A percentile compares a stretch with the other conserved stretches of the same genome.
Evolutionary conservation across 2,113 vertebrate genomes (phyloP).

Genomic region (Cyanistes caeruleus): DNA sequence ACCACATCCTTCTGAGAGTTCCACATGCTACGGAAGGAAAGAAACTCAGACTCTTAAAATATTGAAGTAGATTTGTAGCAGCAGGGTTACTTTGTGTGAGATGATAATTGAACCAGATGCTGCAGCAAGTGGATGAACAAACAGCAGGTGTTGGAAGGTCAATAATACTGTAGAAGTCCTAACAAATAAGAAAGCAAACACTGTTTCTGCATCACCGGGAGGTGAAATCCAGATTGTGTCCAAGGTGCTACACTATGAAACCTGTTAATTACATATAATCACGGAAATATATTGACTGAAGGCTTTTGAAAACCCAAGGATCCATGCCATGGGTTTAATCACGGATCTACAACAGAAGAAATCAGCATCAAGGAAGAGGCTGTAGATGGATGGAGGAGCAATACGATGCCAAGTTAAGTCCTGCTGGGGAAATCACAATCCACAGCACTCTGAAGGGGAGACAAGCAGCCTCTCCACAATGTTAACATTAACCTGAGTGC

Average conservation of each 20-base stretch:
- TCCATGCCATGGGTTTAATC: not conserved
- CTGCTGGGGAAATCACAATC: not conserved
- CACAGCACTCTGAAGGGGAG: accelerated
- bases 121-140: not conserved
- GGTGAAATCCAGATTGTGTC: not conserved
- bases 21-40: not conserved
- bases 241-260: not conserved
- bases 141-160: conserved; percentile 14
- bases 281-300: not conserved
- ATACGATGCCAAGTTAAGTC: not conserved
- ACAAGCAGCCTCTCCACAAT: accelerated
- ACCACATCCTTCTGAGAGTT: not conserved
- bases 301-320: not conserved
- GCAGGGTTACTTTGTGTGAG: not conserved
- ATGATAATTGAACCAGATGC: not conserved
- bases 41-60: not conserved
- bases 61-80: not conserved
- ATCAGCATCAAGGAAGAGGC: not conserved
- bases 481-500: accelerated
- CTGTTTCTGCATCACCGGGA: not conserved
- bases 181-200: conserved; percentile 9
- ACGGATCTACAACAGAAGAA: not conserved
- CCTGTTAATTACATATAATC: not conserved
- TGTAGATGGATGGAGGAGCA: not conserved
- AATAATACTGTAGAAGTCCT: not conserved